Percentiles rank a stretch among this genome's conserved stretches.
These are phyloP conservation scores for Pseudobourletiella spinata DNA, from an alignment of 1,140 invertebrate species.

Conservation along the genomic window DNA sequence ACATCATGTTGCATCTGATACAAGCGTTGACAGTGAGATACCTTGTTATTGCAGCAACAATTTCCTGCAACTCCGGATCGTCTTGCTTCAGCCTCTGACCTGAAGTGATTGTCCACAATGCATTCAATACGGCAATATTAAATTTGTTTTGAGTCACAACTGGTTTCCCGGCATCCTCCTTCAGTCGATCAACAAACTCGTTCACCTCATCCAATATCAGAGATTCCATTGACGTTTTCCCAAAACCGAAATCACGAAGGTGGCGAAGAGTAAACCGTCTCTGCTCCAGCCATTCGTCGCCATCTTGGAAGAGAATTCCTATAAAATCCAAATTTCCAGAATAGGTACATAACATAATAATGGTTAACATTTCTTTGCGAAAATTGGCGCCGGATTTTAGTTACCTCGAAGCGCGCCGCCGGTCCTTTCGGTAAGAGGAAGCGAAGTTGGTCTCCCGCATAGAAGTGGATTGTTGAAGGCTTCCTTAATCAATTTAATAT, in stretches of 20 bases:
- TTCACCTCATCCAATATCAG: constrained; percentile 37
- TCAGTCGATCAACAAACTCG: constrained; percentile 16
- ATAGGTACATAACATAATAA: no score
- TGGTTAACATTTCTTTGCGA: no score
- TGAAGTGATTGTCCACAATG: constrained; percentile 76
- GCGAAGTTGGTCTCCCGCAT: constrained; percentile 1
- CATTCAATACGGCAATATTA: constrained; percentile 56
- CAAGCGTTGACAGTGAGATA: not conserved
- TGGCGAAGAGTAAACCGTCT: constrained; percentile 17
- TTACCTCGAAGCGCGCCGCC: not conserved
- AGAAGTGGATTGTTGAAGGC: constrained; percentile 12
- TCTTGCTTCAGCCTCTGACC: constrained; percentile 46
- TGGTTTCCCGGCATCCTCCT: constrained; percentile 15
- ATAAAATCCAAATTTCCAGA: no score
- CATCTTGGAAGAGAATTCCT: constrained; percentile 19
- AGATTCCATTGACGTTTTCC: constrained; percentile 40
- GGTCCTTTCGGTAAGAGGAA: not conserved
- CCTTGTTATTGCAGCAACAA: constrained; percentile 15
- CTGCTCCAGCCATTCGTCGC: constrained; percentile 16
- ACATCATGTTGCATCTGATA: not conserved
- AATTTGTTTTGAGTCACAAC: constrained; percentile 30
- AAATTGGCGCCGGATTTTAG: no score
- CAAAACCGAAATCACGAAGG: constrained; percentile 42
- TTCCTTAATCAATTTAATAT: constrained; percentile 8
- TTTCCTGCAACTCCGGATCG: constrained; percentile 30